Evolutionary conservation across 2,888 invertebrate species (phyloP), one percentile per base, ranked within the genome.

Genomic region (Cylindroiulus punctatus): DNA sequence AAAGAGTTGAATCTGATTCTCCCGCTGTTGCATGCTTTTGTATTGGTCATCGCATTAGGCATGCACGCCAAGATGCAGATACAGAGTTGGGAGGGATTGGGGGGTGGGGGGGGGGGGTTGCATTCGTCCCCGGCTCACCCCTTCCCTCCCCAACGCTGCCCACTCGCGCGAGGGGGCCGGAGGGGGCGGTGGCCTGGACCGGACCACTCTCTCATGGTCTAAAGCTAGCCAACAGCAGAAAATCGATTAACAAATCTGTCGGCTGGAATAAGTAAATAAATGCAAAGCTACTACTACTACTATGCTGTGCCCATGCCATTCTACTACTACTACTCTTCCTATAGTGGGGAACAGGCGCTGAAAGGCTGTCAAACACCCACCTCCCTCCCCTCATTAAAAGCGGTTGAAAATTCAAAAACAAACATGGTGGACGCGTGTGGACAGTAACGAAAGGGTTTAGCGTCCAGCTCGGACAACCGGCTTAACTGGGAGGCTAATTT

Each of bases 1-100:
- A 76, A 76, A 76, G 76, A 76, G 76, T 76, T 76, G 76, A 76
- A 76, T 76, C 76, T 76, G 76, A 76, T 76, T 76, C 76, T 76
- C 76, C 76, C 76, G 76, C 76, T 76, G 76, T 76, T 76, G 76
- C 76, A 76, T 76, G 76, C 76, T 76, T 76, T 76, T 76, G 76
- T 76, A 76, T 30, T 76, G 76, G 76, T 76, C 76, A 76, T 76
- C 76, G 76, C 76, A 76, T 76, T 76, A 76, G 76, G 76, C 76
- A 76, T 76, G 76, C 76, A 76, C 76, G 76, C 76, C 76, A 76
- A 76, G 76, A 76, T 76, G 76, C 76, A 76, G 76, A 76, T 76
- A 76, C 76, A 76, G 76, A 65, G 36, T 36, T 36, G 76, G 30
- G 76, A 30, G 76, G 26, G 76, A 65, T n/a, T 36, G 36, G 76